Evolutionary conservation across 2,797 vertebrate species (phyloP).

Genomic region (Rhinophrynus dorsalis): DNA sequence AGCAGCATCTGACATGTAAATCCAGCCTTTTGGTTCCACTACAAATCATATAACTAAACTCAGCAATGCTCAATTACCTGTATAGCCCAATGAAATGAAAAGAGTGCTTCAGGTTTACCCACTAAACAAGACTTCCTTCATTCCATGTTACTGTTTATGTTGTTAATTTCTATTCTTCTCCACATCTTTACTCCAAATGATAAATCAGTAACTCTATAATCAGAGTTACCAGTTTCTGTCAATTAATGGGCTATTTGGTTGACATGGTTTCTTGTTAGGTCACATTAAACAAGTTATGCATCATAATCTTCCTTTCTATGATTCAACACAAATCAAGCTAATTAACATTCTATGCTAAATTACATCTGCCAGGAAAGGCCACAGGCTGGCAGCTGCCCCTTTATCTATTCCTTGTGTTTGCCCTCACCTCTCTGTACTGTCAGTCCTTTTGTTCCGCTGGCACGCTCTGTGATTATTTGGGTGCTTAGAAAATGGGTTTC

Average conservation of each 20-base stretch:
- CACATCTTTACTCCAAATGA: neutral
- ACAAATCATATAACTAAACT: too few relatives aligned
- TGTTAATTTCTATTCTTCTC: too few relatives aligned
- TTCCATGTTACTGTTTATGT: too few relatives aligned
- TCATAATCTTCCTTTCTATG: neutral
- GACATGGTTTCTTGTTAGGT: neutral
- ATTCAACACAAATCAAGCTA: neutral
- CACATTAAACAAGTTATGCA: neutral
- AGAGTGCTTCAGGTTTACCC: too few relatives aligned
- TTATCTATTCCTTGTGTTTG: constrained; percentile 10
- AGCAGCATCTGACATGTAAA: too few relatives aligned
- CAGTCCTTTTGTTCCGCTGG: constrained; percentile 1
- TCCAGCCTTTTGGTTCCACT: too few relatives aligned
- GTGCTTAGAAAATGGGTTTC: constrained; percentile 9
- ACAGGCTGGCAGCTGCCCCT: constrained; percentile 20
- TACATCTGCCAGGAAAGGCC: neutral
- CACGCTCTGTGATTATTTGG: constrained; percentile 34
- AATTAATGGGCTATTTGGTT: neutral
- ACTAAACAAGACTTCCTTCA: too few relatives aligned
- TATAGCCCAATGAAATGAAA: too few relatives aligned
- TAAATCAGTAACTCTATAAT: neutral
- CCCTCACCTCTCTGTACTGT: constrained; percentile 12
- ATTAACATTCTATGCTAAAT: constrained; percentile 5
- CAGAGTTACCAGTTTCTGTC: neutral
- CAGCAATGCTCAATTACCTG: too few relatives aligned